Conservation (phyloP, 2,797 vertebrate species). For the Silurus lanzhouensis region DNA sequence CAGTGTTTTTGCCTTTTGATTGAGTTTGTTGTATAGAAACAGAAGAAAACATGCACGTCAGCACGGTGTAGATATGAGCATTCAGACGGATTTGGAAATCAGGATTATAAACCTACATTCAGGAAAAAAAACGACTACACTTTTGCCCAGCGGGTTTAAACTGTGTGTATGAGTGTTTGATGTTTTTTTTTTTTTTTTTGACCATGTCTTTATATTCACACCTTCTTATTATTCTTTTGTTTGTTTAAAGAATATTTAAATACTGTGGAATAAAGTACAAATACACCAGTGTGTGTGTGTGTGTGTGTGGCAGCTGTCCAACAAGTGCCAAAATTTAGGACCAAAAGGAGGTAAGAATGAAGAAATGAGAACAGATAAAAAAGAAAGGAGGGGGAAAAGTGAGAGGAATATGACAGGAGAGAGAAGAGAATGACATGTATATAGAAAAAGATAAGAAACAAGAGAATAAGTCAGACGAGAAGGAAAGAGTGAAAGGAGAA, state of each 20-base stretch:
- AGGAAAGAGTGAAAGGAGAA: background rate
- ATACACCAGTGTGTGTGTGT: background rate
- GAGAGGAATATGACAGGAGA: background rate
- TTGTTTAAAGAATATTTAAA: conserved; percentile 48
- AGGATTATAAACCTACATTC: background rate
- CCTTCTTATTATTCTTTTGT: conserved; percentile 5
- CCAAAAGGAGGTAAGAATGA: background rate
- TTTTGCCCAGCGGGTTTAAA: background rate
- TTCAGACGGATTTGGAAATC: background rate
- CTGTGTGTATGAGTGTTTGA: background rate
- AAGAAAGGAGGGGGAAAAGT: background rate
- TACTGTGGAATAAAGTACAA: conserved; percentile 56
- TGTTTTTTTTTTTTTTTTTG: too few relatives aligned
- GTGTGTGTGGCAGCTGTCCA: background rate
- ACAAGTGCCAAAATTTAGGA: background rate
- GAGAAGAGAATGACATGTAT: background rate
- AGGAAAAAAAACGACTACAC: too few relatives aligned
- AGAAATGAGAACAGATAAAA: background rate
- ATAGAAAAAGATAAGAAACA: background rate
- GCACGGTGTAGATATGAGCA: too few relatives aligned
- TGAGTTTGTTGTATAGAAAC: too few relatives aligned
- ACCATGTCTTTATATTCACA: background rate
- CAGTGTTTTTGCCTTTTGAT: too few relatives aligned
- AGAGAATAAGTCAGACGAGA: too few relatives aligned
- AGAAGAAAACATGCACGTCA: too few relatives aligned